Base-by-base conservation (phyloP, 1,140 invertebrate genomes). In the Monochamus saltuarius region DNA sequence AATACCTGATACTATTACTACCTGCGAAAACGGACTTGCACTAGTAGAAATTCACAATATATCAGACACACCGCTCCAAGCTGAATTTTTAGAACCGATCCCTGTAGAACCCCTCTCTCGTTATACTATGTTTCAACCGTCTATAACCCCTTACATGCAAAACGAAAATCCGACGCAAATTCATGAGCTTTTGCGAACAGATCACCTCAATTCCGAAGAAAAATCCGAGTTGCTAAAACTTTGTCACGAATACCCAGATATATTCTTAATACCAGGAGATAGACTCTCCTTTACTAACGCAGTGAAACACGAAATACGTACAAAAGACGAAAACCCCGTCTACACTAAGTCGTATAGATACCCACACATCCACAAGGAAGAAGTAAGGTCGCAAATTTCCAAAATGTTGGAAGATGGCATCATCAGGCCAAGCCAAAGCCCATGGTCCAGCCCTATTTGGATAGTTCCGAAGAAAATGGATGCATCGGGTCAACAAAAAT, bases 311-410 rank as follows among this genome's bases (percentile, higher is more conserved):
- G 40, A 52, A 19, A 75, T 75, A 55, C 51, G 50, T 14, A 74
- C 71, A 37, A 56, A 45, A 2, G 51, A 64, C 36, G 56, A 59
- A 65, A 68, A 56, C 64, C 76, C 17, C 37, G 70, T 67, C 40
- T 68, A 35, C 68, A 76, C 53, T 55, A 75, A 68, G 53, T 73
- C 64, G 9, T 77, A 77, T 57, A 40, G 71, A 13, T 74, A 71
- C 45, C 73, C 73, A 8, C 6, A 29, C 22, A 29, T 29, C 6
- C 22, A 29, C 6, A 29, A 29, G 2, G 22, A 29, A n/a, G n/a
- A n/a, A n/a, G n/a, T n/a, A n/a, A 29, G 22, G 22, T 29, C 22
- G 22, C 22, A 29, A 3, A 29, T 29, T 29, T 29, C 22, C 2
- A 29, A 29, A 29, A 29, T 29, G 22, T 2, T 6, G n/a, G n/a